Evolutionary conservation across 2,113 vertebrate species (phyloP).

Genomic region (Gasterosteus aculeatus): DNA sequence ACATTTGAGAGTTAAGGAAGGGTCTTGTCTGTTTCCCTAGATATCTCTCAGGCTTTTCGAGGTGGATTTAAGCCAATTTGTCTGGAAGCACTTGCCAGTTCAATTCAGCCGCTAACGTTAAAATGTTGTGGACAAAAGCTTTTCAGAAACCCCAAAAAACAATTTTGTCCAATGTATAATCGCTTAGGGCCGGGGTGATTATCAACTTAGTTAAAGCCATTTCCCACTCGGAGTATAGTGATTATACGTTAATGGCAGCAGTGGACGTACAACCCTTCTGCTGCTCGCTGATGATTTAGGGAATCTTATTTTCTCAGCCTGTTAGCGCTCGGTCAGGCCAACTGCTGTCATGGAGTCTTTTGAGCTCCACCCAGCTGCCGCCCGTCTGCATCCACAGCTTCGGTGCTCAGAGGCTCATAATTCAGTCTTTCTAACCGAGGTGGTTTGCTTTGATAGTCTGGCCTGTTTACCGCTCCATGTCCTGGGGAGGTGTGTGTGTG

Average conservation of each 20-base stretch:
- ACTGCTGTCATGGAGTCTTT: constrained; percentile 48
- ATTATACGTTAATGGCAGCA: constrained; percentile 53
- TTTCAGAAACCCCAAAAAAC: neutral
- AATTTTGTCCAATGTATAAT: neutral
- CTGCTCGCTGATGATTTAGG: constrained; percentile 45
- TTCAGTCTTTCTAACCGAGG: constrained; percentile 77
- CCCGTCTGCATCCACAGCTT: constrained; percentile 46
- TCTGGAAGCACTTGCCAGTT: neutral
- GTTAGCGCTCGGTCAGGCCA: constrained; percentile 44
- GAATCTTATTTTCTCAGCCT: constrained; percentile 53
- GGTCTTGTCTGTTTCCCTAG: neutral
- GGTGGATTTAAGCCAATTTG: neutral
- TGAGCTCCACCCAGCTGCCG: constrained; percentile 62
- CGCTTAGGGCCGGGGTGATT: constrained; percentile 28
- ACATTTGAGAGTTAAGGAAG: neutral
- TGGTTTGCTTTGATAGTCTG: constrained; percentile 80
- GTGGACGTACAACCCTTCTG: constrained; percentile 33
- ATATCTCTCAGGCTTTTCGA: neutral
- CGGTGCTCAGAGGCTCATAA: constrained; percentile 75
- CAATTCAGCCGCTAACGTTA: neutral
- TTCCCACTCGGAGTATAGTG: constrained; percentile 30
- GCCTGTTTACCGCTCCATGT: constrained; percentile 78
- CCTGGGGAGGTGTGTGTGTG: constrained; percentile 39
- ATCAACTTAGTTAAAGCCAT: constrained; percentile 38
- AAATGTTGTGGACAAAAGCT: neutral